A percentile compares a stretch with the other conserved stretches of the same genome.
Evolutionary conservation across 2,888 invertebrate genomes (phyloP).

Genomic region (Atrina japonica): DNA sequence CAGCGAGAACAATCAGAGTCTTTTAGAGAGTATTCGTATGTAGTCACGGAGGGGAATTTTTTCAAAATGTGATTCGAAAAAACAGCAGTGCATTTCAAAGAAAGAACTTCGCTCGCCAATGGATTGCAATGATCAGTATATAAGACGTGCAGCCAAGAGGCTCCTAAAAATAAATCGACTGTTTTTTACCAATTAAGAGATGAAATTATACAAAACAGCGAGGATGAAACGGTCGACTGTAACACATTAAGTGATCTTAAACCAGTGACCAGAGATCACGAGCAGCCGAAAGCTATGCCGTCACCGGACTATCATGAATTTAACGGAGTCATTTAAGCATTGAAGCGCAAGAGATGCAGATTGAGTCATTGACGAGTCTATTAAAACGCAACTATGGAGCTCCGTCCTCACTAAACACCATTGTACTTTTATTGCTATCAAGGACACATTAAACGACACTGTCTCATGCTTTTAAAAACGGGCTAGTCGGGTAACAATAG

Average conservation of each 20-base stretch:
- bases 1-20: too few species aligned
- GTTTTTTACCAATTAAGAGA: neutral
- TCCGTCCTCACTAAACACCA: too few species aligned
- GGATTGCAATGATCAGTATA: neutral
- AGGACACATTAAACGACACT: too few species aligned
- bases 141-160: slow-evolving; percentile 1
- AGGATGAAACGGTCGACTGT: neutral
- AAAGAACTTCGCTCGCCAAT: slow-evolving; percentile 11
- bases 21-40: slow-evolving; percentile 18
- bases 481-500: too few species aligned
- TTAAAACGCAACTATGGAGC: too few species aligned
- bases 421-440: too few species aligned
- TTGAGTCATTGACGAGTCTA: neutral
- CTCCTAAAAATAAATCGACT: neutral
- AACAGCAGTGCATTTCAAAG: slow-evolving; percentile 17
- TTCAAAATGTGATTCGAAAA: neutral
- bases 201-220: neutral
- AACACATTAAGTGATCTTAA: neutral
- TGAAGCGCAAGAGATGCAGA: neutral
- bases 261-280: neutral
- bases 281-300: neutral
- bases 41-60: neutral
- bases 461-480: too few species aligned
- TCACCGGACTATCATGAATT: neutral
- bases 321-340: neutral